A percentile compares a stretch with the other conserved stretches of the same genome.
Evolutionary conservation across 2,113 vertebrate genomes (phyloP).

Genomic region (Scopus umbretta): DNA sequence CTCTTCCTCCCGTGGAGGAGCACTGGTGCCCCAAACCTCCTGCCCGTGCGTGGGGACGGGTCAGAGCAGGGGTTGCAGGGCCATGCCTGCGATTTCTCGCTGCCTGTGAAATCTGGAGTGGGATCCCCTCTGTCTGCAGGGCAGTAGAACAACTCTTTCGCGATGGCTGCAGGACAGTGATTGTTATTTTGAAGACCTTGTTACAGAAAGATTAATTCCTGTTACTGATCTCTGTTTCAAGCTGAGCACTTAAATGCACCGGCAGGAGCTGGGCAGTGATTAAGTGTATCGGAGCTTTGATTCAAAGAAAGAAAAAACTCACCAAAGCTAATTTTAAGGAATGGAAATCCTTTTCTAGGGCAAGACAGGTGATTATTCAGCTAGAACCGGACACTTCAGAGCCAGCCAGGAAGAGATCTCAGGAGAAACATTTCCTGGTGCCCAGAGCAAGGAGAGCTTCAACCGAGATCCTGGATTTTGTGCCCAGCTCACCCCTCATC

Average conservation of each 20-base stretch:
- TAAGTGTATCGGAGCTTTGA: not conserved
- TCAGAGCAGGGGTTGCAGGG: rapidly evolving
- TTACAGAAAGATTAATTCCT: not conserved
- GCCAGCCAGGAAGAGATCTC: not conserved
- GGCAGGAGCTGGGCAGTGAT: not conserved
- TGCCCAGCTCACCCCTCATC: not conserved
- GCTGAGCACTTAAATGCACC: not conserved
- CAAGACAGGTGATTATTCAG: not conserved
- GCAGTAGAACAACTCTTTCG: not conserved
- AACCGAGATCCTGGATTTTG: not conserved
- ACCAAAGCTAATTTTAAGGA: not conserved
- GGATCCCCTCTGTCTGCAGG: not conserved
- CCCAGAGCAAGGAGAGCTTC: not conserved
- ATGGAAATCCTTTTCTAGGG: not conserved
- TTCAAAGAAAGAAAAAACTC: not conserved
- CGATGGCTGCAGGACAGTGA: not conserved
- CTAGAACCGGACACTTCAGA: not conserved
- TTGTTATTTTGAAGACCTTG: not conserved
- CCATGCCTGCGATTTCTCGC: rapidly evolving
- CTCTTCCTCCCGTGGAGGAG: not conserved
- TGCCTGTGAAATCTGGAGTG: not conserved
- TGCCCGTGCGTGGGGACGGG: too few relatives aligned
- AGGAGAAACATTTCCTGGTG: not conserved
- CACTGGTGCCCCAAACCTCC: too few relatives aligned
- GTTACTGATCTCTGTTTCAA: not conserved